Conservation (phyloP, 2,113 vertebrate species). For the Chloroceryle aenea region DNA sequence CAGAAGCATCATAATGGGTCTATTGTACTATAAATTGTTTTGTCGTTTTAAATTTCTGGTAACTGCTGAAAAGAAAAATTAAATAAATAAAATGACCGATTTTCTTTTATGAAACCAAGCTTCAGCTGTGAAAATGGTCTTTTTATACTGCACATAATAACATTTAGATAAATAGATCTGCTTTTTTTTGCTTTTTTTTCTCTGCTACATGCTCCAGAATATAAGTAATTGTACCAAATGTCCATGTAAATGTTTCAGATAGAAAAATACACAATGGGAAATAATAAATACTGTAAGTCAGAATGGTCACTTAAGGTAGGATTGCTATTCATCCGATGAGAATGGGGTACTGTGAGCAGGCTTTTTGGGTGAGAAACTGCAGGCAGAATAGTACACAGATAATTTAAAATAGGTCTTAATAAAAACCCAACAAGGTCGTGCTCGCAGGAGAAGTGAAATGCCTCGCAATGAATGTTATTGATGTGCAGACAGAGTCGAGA, state of each 20-base stretch:
- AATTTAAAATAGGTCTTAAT: neutral
- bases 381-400: neutral
- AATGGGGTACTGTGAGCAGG: neutral
- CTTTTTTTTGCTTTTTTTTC: neutral
- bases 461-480: neutral
- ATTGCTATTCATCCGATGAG: neutral
- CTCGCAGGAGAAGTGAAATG: neutral
- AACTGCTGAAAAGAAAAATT: neutral
- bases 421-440: neutral
- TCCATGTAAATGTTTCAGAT: neutral
- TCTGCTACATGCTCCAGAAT: neutral
- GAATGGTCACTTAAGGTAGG: neutral
- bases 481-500: neutral
- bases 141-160: neutral
- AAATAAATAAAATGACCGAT: constrained; percentile 14
- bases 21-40: neutral
- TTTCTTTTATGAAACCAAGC: neutral
- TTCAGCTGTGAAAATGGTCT: neutral
- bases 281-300: neutral
- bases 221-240: constrained; percentile 3
- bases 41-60: neutral
- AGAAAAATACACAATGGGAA: neutral
- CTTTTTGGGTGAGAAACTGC: neutral
- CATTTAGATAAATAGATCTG: neutral
- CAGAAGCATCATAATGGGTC: neutral